Evolutionary conservation across 1,140 invertebrate species (phyloP).

Genomic region (Drosophila biarmipes): DNA sequence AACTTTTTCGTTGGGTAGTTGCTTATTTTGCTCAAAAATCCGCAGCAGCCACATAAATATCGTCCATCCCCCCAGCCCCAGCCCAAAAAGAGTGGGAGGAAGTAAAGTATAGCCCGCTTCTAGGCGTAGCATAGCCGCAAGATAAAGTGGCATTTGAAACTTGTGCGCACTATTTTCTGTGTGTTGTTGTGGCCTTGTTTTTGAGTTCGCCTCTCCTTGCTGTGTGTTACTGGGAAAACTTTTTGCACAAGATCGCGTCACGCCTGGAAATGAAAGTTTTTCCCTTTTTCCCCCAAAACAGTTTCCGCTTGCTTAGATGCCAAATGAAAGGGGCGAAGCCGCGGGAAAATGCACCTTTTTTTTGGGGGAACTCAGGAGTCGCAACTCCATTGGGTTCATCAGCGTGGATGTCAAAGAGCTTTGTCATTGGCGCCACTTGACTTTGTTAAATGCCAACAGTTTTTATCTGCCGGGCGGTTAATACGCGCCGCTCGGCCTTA

Average conservation of each 20-base stretch:
- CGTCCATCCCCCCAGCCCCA: constrained; percentile 31
- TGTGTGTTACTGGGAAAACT: constrained; percentile 24
- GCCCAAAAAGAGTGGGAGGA: constrained; percentile 15
- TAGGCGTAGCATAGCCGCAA: constrained; percentile 56
- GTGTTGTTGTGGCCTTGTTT: constrained; percentile 32
- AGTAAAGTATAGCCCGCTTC: constrained; percentile 57
- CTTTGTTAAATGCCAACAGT: constrained; percentile 72
- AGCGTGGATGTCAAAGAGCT: constrained; percentile 56
- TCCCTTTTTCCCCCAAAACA: constrained; percentile 6
- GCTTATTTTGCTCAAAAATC: constrained; percentile 80
- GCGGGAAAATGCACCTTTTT: constrained; percentile 22
- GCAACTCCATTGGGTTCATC: constrained; percentile 24
- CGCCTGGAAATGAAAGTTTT: constrained; percentile 47
- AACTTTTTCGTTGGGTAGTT: constrained; percentile 62
- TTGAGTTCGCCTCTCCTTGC: neutral
- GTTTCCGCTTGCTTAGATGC: constrained; percentile 37
- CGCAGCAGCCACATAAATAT: constrained; percentile 66
- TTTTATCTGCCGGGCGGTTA: constrained; percentile 64
- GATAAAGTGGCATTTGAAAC: constrained; percentile 80
- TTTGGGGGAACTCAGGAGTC: neutral
- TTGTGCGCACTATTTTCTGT: constrained; percentile 56
- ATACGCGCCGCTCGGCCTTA: constrained; percentile 47
- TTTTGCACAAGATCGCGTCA: constrained; percentile 43
- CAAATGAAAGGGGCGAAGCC: constrained; percentile 30
- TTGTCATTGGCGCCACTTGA: constrained; percentile 54